Base-by-base conservation (phyloP, 2,113 vertebrate genomes). In the Cromileptes altivelis region DNA sequence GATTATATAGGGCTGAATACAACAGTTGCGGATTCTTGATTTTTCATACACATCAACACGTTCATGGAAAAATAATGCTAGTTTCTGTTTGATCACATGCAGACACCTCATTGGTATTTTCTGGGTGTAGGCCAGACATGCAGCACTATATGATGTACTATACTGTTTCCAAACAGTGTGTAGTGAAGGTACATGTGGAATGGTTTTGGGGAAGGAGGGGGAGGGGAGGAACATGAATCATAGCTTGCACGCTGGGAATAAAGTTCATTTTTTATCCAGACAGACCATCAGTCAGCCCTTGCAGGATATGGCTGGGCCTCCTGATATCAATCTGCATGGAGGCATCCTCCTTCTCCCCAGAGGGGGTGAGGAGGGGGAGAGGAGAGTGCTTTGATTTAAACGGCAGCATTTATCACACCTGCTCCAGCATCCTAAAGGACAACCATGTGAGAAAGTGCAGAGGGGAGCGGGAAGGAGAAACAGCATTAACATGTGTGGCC, bases 271-370 rank as follows among this genome's bases (percentile, higher is more conserved):
- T 93, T 94, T 93, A 94, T 91, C 91, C 86, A 75, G 94, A 89
- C 91, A 93, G 89, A 92, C 92, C 90, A 94, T 95, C 94, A 94
- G 81, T 95, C 94, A 95, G 82, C 63, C 81, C 85, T 86, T 67
- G 80, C 88, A 82, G 88, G 89, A 93, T 88, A 75, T 81, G 76
- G 85, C 81, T 37, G 67, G 79, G 76, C 88, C 88, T 82, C 88
- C 89, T 88, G 89, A 94, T 94, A 94, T 94, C 92, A 95, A 93
- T 95, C 94, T 94, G 90, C 84, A 88, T 84, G 82, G 91, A 90
- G 88, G 81, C 91, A 90, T 91, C 92, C 70, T 90, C 82, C 85
- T 85, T 86, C 76, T 94, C 94, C 92, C 93, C 78, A 87, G 91
- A 83, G 93, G 88, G 50, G 71, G 71, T 19, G 81, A 65, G 75